Evolutionary conservation across 1,140 invertebrate species (phyloP), one percentile per base, ranked within the genome.

Genomic region (Trissolcus basalis): DNA sequence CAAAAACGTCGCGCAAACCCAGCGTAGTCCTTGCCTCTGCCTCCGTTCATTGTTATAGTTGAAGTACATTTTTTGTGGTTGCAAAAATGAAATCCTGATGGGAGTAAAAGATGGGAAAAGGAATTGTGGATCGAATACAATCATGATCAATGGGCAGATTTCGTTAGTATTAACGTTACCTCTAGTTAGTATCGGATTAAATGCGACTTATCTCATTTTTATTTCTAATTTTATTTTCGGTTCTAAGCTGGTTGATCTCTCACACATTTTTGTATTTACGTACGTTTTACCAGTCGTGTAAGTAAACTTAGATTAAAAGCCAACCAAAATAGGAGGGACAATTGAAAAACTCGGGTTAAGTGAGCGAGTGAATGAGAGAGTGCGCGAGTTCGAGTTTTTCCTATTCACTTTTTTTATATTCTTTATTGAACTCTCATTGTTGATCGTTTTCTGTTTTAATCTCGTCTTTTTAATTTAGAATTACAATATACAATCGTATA

Each of bases 1-100:
- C 60, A 13, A 12, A 70, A 60, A 51, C 41, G 51, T 44, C 9
- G 12, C 49, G 79, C 74, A 59, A 77, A 78, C 67, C 43, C 64
- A 43, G 36, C 63, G 79, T 70, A 79, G 58, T 78, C 81, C 77
- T 79, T 83, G 77, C 83, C 83, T 83, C 81, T 80, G 78, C 63
- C 67, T 82, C 78, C 79, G 77, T 67, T 78, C 80, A 77, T 81
- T 74, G 80, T 82, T 78, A 63, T 82, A 83, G 77, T 80, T 81
- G 49, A 76, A 61, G 61, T 51, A 79, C 55, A 70, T 64, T 35
- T 15, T 27, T 27, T 27, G 19, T 27, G 19, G 19, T 27, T 27
- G 19, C 19, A 27, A 27, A 27, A 27, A 27, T 27, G 19, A 27
- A 27, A 27, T 27, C 19, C 19, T 27, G 19, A 27, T 27, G 19